These are phyloP conservation scores for Heterotilapia buettikoferi DNA, from an alignment of 2,113 vertebrate genomes.

Conservation along the genomic window DNA sequence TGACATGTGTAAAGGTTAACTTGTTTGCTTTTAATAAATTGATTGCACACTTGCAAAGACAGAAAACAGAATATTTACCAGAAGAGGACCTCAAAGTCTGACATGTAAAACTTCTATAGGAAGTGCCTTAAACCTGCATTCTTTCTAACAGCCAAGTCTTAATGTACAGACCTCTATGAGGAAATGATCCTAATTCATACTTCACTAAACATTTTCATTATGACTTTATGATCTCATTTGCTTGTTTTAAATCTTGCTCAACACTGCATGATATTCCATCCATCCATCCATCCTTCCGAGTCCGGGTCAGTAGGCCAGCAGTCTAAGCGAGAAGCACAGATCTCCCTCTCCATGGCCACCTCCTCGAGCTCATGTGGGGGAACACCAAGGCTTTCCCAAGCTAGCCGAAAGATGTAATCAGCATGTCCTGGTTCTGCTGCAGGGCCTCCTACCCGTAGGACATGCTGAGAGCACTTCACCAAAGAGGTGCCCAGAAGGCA, in stretches of 20 bases:
- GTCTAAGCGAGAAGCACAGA: background rate
- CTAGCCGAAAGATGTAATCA: background rate
- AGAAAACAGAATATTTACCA: background rate
- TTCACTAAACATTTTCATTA: background rate
- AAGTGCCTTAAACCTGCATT: background rate
- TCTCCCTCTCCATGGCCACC: background rate
- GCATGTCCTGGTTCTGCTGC: background rate
- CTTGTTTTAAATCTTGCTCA: background rate
- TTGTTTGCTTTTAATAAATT: background rate
- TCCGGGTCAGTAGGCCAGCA: background rate
- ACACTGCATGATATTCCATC: background rate
- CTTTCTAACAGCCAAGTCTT: background rate
- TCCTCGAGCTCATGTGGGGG: background rate
- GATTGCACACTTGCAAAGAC: background rate
- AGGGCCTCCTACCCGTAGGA: background rate
- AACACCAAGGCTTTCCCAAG: background rate
- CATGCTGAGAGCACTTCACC: background rate
- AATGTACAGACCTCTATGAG: background rate
- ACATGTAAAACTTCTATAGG: background rate
- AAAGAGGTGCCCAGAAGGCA: background rate
- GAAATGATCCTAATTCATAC: background rate
- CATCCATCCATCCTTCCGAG: background rate
- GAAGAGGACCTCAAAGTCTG: background rate
- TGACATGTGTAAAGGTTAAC: background rate
- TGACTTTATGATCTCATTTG: background rate